Base-by-base conservation (phyloP, 2,113 vertebrate species). In the Elephantulus edwardii region DNA sequence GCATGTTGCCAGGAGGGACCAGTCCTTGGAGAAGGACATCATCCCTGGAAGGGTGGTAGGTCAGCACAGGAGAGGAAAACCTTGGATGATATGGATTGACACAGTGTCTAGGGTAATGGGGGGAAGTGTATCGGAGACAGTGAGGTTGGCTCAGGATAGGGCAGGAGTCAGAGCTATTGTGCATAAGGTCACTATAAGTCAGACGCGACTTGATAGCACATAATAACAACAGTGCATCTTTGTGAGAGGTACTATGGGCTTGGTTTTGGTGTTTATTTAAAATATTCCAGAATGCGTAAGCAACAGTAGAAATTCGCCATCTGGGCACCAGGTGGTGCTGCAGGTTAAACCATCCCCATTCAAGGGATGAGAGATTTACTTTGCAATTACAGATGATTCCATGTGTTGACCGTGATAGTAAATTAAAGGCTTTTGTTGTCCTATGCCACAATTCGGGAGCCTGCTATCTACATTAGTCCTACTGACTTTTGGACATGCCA, bases 291-390 rank as follows among this genome's bases (percentile, higher is more conserved):
- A 71, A 90, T 86, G 68, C 56, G 48, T 8, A 50, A 16, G 8
- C 48, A 50, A 48, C n/a, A 26, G 58, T n/a, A 26, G 16, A 17
- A 88, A 40, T 93, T 90, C 85, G 91, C 50, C 4, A 20, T 83
- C 0, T 93, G 19, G 84, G 8, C 96, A 93, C 85, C 84, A 96
- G 96, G 88, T 92, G 96, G 94, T 44, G 9, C 87, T 89, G 76
- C 46, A 93, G 88, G 66, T 38, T 77, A 88, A 93, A 24, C n/a
- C 30, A 13, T 88, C 8, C 22, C 30, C 48, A 3, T 78, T 40
- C 5, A 8, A 8, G 30, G 40, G 52, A 28, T 86, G 46, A 87
- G 8, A 1, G 11, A 8, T 52, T 86, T 28, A 50, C 60, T 92
- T 84, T 46, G 66, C 40, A 77, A 35, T 56, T 77, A 6, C 8